Base-by-base conservation (phyloP, 2,797 vertebrate species). In the Falco peregrinus region DNA sequence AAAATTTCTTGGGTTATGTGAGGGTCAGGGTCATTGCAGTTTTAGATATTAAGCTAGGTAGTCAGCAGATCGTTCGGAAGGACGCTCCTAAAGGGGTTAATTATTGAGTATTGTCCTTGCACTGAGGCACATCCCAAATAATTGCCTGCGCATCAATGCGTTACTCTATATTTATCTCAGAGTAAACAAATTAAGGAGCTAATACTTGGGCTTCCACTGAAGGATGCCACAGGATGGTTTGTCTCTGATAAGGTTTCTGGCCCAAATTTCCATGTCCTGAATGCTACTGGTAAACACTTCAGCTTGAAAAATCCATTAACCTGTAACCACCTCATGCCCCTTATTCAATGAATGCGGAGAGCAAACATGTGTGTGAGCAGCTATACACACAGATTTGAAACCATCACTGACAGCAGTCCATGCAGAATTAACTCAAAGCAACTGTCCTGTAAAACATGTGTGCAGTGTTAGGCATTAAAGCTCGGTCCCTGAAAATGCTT, bases 291-390 rank as follows among this genome's bases (percentile, higher is more conserved):
- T 76, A 95, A 95, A 92, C 73, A 84, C 43, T 89, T 89, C 89
- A 96, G 69, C 92, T 95, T 96, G 94, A 96, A 97, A 97, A 89
- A 96, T 84, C 89, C 95, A 92, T 95, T 95, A 96, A 89, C 90
- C 79, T 96, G 73, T 90, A 89, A 65, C 35, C 25, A 56, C 79
- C 57, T 65, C 10, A 0, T 75, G 90, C 68, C 84, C 87, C 48
- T 83, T 53, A 48, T 48, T 86, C 90, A 88, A 4, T 54, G 78
- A 83, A 93, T 48, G 90, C 1, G 2, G 59, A 95, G 68, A 90
- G 71, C 88, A 96, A 92, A 93, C 84, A 89, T 63, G 43, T 94
- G 93, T 82, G 88, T 79, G 75, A 96, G 92, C 83, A 79, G 92
- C 77, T 96, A 87, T 79, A 79, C 18, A 68, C 75, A 87, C 88